These are phyloP conservation scores for Sebastes hubbsi DNA, from an alignment of 2,797 vertebrate genomes.

Conservation along the genomic window DNA sequence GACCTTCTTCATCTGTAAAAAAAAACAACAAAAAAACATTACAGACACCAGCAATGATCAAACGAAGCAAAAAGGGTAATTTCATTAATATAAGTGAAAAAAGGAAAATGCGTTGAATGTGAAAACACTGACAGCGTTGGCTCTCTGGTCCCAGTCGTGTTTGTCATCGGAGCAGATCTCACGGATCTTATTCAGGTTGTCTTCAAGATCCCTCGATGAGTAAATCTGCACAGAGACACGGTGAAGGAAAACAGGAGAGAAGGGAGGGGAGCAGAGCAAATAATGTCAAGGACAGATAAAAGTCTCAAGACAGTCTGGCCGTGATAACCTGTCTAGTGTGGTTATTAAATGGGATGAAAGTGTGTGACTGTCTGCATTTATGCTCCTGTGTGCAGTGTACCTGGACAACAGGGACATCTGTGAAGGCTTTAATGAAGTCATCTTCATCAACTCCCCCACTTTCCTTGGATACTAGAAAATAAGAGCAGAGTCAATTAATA, in stretches of 20 bases:
- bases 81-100: background rate
- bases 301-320: background rate
- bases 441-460: constrained; percentile 93
- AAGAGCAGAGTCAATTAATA: constrained; percentile 9
- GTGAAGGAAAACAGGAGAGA: background rate
- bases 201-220: constrained; percentile 95
- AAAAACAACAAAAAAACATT: background rate
- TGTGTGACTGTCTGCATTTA: background rate
- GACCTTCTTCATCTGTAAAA: constrained; percentile 91
- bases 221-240: constrained; percentile 85
- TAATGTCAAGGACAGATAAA: background rate
- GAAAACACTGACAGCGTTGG: constrained; percentile 86
- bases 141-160: constrained; percentile 98
- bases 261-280: background rate
- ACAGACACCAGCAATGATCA: background rate
- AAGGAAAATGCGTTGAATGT: background rate
- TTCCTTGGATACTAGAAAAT: constrained; percentile 90
- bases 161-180: constrained; percentile 98
- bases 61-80: background rate
- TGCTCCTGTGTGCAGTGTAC: constrained; percentile 68
- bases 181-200: constrained; percentile 98
- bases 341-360: background rate
- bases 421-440: constrained; percentile 95
- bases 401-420: constrained; percentile 94
- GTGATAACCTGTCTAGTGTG: background rate